phyloP scores from a whole-genome alignment of 2,797 vertebrate genomes.

The Aplochiton taeniatus region DNA sequence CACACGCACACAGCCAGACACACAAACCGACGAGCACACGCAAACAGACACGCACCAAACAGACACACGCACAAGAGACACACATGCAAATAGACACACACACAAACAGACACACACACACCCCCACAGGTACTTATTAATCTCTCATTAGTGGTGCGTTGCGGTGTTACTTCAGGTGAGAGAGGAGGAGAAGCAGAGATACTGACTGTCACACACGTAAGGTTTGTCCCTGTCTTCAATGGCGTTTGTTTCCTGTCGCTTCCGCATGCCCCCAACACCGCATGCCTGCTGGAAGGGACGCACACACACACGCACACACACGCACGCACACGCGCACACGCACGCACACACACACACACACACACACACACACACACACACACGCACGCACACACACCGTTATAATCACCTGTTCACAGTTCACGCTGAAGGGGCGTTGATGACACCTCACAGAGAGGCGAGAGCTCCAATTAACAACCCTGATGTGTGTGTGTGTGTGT shows the following conservation, averaged over 20 bases:
- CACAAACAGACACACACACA: neutral
- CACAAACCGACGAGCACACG: too few species aligned
- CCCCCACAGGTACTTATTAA: too few species aligned
- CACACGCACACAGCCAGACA: neutral
- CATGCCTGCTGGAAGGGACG: constrained; percentile 75
- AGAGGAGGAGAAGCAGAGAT: neutral
- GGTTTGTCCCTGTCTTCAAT: constrained; percentile 94
- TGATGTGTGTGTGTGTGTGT: neutral
- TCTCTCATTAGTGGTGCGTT: too few species aligned
- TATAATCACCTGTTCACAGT: constrained; percentile 70
- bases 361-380: constrained; percentile 14
- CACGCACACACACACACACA: constrained; percentile 23
- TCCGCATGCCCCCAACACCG: constrained; percentile 89
- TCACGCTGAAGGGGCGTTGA: constrained; percentile 71
- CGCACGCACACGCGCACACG: constrained; percentile 17
- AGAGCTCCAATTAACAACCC: constrained; percentile 76
- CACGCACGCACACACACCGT: constrained; percentile 44
- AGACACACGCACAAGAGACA: neutral
- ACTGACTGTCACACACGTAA: constrained; percentile 96
- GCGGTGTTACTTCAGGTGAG: too few species aligned
- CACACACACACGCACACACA: constrained; percentile 25
- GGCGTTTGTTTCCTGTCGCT: constrained; percentile 85
- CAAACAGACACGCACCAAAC: neutral
- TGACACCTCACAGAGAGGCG: constrained; percentile 76
- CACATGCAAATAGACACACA: neutral